phyloP scores from a whole-genome alignment of 2,797 vertebrate species.

The Ptychobarbus kaznakovi region DNA sequence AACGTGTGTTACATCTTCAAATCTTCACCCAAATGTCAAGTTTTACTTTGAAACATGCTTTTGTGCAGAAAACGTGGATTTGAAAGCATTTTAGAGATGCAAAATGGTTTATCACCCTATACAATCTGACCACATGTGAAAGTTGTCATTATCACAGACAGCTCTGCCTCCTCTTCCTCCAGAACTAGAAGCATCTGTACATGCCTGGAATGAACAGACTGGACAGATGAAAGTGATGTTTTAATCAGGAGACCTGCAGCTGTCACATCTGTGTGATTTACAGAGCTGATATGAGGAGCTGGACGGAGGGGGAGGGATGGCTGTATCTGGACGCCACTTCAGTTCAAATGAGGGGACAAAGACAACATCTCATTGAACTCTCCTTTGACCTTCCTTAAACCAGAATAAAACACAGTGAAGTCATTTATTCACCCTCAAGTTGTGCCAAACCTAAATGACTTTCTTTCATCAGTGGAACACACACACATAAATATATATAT shows the following conservation, averaged over 20 bases:
- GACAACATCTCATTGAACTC: background rate
- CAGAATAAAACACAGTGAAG: slow-evolving; percentile 10
- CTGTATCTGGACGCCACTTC: background rate
- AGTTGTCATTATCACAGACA: slow-evolving; percentile 15
- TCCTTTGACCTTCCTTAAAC: background rate
- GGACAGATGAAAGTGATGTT: slow-evolving; percentile 47
- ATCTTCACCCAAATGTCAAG: background rate
- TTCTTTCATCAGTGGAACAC: background rate
- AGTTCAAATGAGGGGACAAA: background rate
- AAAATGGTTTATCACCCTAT: background rate
- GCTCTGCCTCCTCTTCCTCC: slow-evolving; percentile 19
- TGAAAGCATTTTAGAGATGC: background rate
- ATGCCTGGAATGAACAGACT: slow-evolving; percentile 36
- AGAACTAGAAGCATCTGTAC: slow-evolving; percentile 37
- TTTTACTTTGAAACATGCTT: background rate
- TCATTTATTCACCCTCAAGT: background rate
- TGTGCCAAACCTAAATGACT: background rate
- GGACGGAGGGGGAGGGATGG: background rate
- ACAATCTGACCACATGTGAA: slow-evolving; percentile 6
- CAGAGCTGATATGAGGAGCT: slow-evolving; percentile 15
- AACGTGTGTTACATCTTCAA: background rate
- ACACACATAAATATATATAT: too few relatives aligned
- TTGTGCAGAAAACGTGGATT: background rate
- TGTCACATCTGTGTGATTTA: slow-evolving; percentile 42
- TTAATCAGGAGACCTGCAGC: slow-evolving; percentile 52